Conservation (phyloP, 2,797 vertebrate species). For the Amazona ochrocephala region DNA sequence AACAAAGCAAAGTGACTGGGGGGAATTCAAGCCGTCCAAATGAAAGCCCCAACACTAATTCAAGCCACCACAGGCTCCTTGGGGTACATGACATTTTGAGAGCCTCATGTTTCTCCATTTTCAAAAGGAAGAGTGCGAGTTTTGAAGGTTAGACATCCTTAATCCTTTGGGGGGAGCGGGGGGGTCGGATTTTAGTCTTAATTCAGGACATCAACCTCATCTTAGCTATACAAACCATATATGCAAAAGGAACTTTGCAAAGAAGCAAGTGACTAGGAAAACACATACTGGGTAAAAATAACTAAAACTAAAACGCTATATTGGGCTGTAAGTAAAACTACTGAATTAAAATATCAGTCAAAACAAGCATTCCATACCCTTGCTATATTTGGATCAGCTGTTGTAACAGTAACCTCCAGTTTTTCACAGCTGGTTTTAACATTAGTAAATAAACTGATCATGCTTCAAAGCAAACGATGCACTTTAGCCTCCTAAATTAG, state of each 20-base stretch:
- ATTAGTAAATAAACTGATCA: background rate
- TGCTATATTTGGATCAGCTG: background rate
- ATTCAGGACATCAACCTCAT: background rate
- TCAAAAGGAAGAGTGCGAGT: background rate
- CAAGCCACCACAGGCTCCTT: background rate
- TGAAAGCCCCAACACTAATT: background rate
- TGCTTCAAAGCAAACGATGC: background rate
- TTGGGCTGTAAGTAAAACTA: background rate
- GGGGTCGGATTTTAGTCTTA: background rate
- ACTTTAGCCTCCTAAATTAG: background rate
- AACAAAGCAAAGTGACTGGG: background rate
- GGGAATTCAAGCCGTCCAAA: background rate
- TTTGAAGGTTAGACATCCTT: background rate
- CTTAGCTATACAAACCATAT: background rate
- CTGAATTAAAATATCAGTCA: background rate
- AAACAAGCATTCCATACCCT: background rate
- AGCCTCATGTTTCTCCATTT: background rate
- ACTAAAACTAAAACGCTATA: background rate
- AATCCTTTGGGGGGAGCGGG: background rate
- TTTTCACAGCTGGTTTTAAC: background rate
- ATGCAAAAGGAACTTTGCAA: background rate
- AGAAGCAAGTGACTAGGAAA: background rate
- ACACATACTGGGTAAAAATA: background rate
- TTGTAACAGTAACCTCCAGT: background rate
- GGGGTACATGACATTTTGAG: background rate